Conservation (phyloP, 2,797 vertebrate species). For the Rhabdomys pumilio region DNA sequence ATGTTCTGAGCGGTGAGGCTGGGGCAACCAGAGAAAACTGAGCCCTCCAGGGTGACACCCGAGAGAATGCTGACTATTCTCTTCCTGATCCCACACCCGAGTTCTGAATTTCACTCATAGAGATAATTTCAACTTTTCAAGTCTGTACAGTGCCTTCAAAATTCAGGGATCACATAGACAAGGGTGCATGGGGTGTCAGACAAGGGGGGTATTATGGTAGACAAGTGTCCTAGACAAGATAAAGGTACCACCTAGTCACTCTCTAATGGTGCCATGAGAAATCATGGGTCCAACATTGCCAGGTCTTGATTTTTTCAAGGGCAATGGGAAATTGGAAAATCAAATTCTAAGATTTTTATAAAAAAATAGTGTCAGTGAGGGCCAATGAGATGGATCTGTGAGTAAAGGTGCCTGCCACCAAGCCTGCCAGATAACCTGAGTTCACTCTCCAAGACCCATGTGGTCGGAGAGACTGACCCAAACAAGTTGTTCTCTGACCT, state of each 20-base stretch:
- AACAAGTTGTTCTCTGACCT: background rate
- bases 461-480: background rate
- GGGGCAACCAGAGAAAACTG: background rate
- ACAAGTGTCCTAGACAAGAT: background rate
- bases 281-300: background rate
- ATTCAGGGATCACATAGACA: background rate
- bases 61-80: background rate
- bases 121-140: conserved; percentile 14
- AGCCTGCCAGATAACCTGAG: background rate
- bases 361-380: background rate
- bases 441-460: background rate
- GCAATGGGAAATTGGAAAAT: conserved; percentile 60
- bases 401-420: background rate
- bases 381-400: background rate
- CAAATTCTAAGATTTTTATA: conserved; percentile 50
- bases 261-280: background rate
- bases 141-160: background rate
- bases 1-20: background rate
- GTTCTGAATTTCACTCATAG: conserved; percentile 63
- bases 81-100: background rate
- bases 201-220: background rate
- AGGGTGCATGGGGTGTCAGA: background rate
- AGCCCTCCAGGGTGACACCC: background rate
- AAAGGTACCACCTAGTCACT: background rate
- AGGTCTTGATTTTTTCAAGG: conserved; percentile 52